Evolutionary conservation across 2,797 vertebrate species (phyloP).

Genomic region (Buceros bicornis): DNA sequence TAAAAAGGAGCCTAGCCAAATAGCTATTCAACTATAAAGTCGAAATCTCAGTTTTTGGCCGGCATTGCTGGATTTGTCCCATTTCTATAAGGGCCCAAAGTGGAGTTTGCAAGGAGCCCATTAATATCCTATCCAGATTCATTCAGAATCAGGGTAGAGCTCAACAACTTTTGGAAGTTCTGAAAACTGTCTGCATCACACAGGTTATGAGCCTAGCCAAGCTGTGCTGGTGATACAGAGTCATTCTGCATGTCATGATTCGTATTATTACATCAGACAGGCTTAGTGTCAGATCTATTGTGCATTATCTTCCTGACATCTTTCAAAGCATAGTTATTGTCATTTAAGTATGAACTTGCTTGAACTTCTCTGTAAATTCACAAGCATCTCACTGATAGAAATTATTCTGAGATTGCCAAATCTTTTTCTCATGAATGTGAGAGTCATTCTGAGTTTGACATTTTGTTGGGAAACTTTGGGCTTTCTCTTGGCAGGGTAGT

Average conservation of each 20-base stretch:
- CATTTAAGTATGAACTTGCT: conserved; percentile 41
- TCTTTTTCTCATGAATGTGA: conserved; percentile 54
- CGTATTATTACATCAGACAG: neutral
- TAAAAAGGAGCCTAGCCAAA: neutral
- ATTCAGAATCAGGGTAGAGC: neutral
- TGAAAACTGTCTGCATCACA: neutral
- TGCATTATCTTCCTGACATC: neutral
- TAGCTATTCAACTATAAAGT: neutral
- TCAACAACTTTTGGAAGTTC: neutral
- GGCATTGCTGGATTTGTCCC: neutral
- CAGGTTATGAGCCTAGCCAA: neutral
- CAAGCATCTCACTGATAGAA: conserved; percentile 61
- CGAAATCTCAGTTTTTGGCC: neutral
- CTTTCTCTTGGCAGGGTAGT: conserved; percentile 1
- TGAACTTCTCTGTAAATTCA: conserved; percentile 67
- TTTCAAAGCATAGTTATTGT: neutral
- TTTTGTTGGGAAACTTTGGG: conserved; percentile 70
- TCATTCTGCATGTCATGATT: neutral
- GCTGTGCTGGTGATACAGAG: neutral
- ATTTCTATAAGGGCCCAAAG: neutral
- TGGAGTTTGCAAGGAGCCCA: neutral
- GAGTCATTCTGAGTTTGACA: conserved; percentile 57
- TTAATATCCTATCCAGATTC: neutral
- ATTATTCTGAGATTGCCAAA: conserved; percentile 72
- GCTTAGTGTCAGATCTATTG: neutral